Evolutionary conservation across 2,113 vertebrate species (phyloP).

Genomic region (Paradoxurus hermaphroditus): DNA sequence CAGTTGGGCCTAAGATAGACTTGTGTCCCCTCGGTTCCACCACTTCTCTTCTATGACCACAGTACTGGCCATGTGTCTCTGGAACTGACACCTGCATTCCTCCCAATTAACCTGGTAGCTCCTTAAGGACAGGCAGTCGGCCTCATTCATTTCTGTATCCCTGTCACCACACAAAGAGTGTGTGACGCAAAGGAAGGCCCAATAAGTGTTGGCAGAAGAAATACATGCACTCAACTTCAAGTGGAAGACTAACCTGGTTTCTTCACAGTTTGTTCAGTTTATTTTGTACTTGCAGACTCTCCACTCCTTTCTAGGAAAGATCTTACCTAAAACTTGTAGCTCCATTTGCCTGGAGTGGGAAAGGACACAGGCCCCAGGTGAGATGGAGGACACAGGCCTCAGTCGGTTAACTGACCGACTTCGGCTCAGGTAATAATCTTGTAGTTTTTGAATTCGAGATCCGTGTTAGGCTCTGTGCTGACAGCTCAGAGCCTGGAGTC

Average conservation of each 20-base stretch:
- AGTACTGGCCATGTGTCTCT: background rate
- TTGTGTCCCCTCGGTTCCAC: background rate
- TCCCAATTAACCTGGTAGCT: background rate
- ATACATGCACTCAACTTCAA: background rate
- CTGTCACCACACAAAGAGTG: background rate
- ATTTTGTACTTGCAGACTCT: background rate
- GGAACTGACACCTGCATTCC: background rate
- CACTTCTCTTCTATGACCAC: background rate
- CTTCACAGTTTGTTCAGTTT: background rate
- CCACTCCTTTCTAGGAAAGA: slow-evolving; percentile 15
- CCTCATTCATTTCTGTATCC: background rate
- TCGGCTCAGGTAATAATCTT: too few relatives aligned
- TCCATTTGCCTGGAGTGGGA: background rate
- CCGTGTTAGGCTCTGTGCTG: too few relatives aligned
- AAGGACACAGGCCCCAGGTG: background rate
- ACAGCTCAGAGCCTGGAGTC: too few relatives aligned
- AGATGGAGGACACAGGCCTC: background rate
- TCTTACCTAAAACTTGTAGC: background rate
- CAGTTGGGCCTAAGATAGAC: background rate
- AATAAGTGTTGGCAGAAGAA: background rate
- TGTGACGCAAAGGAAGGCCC: background rate
- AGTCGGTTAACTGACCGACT: too few relatives aligned
- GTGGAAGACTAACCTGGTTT: background rate
- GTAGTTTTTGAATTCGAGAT: too few relatives aligned
- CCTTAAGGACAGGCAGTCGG: background rate